phyloP scores from a whole-genome alignment of 1,140 invertebrate genomes.

The Zaprionus davidi region DNA sequence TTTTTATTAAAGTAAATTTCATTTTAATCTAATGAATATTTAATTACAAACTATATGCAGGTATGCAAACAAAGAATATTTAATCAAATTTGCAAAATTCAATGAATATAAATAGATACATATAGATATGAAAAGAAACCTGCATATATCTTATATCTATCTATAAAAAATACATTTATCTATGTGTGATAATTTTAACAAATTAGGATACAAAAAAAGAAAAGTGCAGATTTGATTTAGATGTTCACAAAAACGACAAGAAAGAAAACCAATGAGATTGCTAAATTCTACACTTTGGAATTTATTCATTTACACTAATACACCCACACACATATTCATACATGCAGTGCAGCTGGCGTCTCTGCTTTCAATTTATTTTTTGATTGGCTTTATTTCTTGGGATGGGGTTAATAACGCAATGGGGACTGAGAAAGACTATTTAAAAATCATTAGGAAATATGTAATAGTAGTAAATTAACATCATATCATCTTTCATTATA shows the following conservation, averaged over 20 bases:
- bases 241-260: background rate
- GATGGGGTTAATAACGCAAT: background rate
- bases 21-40: background rate
- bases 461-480: background rate
- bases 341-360: background rate
- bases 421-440: background rate
- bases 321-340: background rate
- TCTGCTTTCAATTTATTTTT: slow-evolving; percentile 1
- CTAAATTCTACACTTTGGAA: background rate
- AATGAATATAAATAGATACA: background rate
- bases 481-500: background rate
- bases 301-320: background rate
- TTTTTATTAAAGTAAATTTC: background rate
- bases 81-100: background rate
- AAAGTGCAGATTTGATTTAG: background rate
- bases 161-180: background rate
- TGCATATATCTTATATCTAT: background rate
- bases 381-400: background rate
- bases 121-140: background rate
- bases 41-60: background rate
- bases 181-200: background rate
- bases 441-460: background rate
- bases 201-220: background rate
- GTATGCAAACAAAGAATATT: background rate
- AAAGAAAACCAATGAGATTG: background rate